Base-by-base conservation (phyloP, 1,140 invertebrate genomes). In the Orius laevigatus region DNA sequence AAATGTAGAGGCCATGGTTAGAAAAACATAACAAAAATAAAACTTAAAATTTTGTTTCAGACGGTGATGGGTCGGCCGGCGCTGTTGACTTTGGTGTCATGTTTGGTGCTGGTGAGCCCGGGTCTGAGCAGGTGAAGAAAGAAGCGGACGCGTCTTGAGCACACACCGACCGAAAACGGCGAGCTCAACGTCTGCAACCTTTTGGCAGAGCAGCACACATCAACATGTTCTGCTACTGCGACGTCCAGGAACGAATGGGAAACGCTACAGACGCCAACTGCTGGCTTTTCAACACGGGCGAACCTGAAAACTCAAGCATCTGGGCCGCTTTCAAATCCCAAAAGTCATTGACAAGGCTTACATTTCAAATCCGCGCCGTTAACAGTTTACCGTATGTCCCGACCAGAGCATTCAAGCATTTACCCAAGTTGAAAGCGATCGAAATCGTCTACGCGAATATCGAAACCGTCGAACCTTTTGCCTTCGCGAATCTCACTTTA, bases 401-500 rank as follows among this genome's bases (percentile, higher is more conserved):
- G 1, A 79, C 74, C 1, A 70, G 71, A 57, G 71, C 76, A 15
- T 63, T 84, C 10, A 67, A 70, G 20, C 72, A 75, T 55, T 63
- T 84, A 54, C 74, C 71, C 50, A 70, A 75, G 49, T 63, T 85
- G 36, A 69, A 69, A 57, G 71, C 68, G 32, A 66, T 84, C 51
- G 70, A 71, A 57, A 75, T 85, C 41, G 71, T 76, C 52, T 81
- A 84, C 56, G 79, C 76, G 0, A 76, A 70, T 45, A 77, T 86
- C 46, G 63, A 72, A 39, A 75, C 76, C 0, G 62, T 85, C 1
- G 63, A 67, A 39, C 68, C 78, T 25, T 75, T 72, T 57, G 72
- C 79, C 1, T 83, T 86, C 53, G 75, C 74, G 2, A 81, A 81
- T 63, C 59, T 82, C 25, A 71, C 74, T 3, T 70, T 71, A 41